Conservation (phyloP, 1,140 invertebrate species). For the Sinella curviseta region DNA sequence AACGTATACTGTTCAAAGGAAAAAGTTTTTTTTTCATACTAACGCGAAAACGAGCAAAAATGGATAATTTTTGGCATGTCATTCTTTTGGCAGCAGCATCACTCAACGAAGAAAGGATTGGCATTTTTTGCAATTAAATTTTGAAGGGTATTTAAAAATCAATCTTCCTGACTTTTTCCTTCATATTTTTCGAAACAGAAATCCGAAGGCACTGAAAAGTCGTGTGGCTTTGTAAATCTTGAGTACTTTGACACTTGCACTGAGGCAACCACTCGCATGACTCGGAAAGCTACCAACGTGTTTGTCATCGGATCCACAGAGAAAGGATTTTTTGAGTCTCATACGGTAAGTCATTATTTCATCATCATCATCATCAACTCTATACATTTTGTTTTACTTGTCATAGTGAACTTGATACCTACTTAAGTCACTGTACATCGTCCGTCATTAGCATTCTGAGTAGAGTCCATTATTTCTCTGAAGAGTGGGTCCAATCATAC, state of each 20-base stretch:
- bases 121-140: no score
- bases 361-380: background rate
- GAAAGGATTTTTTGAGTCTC: conserved; percentile 53
- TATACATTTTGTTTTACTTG: background rate
- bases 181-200: conserved; percentile 45
- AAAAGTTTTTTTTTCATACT: background rate
- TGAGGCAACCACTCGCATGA: conserved; percentile 50
- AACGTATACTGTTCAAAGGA: background rate
- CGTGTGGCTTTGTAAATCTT: conserved; percentile 52
- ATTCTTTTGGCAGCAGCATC: no score
- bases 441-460: background rate
- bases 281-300: conserved; percentile 52
- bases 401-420: background rate
- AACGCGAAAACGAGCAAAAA: no score
- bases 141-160: no score
- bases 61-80: no score
- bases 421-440: background rate
- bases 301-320: conserved; percentile 53
- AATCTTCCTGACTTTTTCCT: background rate
- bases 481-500: background rate
- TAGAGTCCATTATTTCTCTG: background rate
- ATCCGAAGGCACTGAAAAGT: conserved; percentile 50
- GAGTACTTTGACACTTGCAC: conserved; percentile 53
- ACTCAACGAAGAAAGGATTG: no score
- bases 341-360: conserved; percentile 36